phyloP scores from a whole-genome alignment of 2,113 vertebrate genomes.

The Opisthocomus hoazin region DNA sequence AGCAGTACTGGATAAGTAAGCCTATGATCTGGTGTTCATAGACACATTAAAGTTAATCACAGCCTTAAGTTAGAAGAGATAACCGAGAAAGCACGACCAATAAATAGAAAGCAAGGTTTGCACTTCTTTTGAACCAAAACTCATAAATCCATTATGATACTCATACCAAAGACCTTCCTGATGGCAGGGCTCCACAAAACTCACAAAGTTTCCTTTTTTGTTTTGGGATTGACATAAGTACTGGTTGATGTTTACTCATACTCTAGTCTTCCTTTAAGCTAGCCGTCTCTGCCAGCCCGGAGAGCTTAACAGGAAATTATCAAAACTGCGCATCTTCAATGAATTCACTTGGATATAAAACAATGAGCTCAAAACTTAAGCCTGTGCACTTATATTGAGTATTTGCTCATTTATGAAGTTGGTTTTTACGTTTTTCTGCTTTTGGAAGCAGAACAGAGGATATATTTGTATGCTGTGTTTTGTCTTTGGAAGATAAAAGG shows the following conservation, averaged over 20 bases:
- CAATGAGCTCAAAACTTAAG: background rate
- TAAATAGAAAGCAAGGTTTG: background rate
- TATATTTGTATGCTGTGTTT: background rate
- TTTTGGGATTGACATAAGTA: background rate
- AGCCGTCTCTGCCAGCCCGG: background rate
- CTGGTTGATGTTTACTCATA: background rate
- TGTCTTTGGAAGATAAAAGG: slow-evolving; percentile 25
- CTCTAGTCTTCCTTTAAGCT: background rate
- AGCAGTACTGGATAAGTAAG: background rate
- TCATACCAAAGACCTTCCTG: background rate
- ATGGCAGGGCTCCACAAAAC: background rate
- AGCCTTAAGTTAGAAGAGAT: background rate
- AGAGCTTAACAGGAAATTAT: background rate
- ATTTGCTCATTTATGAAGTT: background rate
- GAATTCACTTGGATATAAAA: background rate
- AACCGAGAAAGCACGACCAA: slow-evolving; percentile 28
- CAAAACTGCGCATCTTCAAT: background rate
- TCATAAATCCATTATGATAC: background rate
- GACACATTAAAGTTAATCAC: slow-evolving; percentile 52
- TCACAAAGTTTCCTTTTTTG: background rate
- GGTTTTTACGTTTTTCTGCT: background rate
- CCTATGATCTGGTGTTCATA: slow-evolving; percentile 35
- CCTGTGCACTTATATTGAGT: background rate
- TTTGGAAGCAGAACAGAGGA: slow-evolving; percentile 14
- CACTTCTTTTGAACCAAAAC: background rate